phyloP scores from a whole-genome alignment of 1,140 invertebrate species.

The Cephus cinctus region DNA sequence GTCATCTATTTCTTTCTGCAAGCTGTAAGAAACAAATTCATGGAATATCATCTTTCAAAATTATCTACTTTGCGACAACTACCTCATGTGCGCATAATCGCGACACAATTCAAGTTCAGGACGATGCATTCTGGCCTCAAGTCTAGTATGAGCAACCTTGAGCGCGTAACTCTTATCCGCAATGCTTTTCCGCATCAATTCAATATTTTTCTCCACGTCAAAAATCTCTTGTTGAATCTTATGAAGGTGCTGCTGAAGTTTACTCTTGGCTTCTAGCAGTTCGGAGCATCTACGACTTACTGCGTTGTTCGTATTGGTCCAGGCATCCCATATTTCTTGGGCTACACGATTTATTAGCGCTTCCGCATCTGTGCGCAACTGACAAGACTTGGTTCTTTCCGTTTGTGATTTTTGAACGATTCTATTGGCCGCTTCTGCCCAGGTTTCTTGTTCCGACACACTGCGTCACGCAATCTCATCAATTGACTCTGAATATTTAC shows the following conservation, averaged over 20 bases:
- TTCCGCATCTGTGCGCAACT: constrained; percentile 77
- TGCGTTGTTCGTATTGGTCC: constrained; percentile 83
- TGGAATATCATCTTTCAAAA: not conserved
- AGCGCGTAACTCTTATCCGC: constrained; percentile 75
- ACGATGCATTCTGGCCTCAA: constrained; percentile 65
- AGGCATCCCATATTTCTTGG: constrained; percentile 87
- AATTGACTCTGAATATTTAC: not conserved
- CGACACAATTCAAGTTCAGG: constrained; percentile 84
- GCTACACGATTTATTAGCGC: constrained; percentile 78
- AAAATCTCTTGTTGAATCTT: constrained; percentile 67
- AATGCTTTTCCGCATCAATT: constrained; percentile 64
- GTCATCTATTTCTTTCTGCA: constrained; percentile 83
- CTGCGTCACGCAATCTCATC: constrained; percentile 38
- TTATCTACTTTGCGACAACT: not conserved
- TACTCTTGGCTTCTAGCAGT: constrained; percentile 82
- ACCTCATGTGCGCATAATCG: constrained; percentile 82
- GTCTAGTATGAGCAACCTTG: constrained; percentile 77
- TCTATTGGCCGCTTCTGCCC: constrained; percentile 82
- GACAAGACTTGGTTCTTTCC: constrained; percentile 77
- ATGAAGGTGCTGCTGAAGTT: constrained; percentile 72
- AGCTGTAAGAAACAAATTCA: constrained; percentile 52
- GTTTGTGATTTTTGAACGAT: constrained; percentile 81
- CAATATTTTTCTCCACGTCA: constrained; percentile 64
- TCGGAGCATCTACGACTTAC: constrained; percentile 75
- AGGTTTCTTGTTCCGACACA: constrained; percentile 76